phyloP scores from a whole-genome alignment of 30 jellyfish, hydroid and myxozoan species.

The Pelagia noctiluca region DNA sequence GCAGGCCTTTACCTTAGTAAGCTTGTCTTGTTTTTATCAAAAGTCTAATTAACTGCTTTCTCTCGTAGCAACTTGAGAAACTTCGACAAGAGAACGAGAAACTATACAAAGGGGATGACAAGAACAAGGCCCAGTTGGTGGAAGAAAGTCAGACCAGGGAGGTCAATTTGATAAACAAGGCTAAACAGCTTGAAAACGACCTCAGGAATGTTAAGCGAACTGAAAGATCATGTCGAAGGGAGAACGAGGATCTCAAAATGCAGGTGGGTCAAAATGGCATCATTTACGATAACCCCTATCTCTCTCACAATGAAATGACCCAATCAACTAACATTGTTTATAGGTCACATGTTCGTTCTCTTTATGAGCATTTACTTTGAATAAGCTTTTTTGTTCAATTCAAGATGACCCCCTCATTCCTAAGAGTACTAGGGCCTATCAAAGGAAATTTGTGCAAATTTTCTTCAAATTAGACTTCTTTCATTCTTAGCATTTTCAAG shows the following conservation, averaged over 20 bases:
- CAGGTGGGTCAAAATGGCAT: too few species aligned
- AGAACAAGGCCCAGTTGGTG: slow-evolving; percentile 72
- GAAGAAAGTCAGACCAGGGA: slow-evolving; percentile 94
- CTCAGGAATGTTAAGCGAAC: slow-evolving; percentile 57
- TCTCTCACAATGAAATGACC: too few species aligned
- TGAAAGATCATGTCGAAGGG: slow-evolving; percentile 70
- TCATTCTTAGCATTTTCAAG: too few species aligned
- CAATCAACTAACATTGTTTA: too few species aligned
- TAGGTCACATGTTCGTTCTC: too few species aligned
- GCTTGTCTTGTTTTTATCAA: background rate
- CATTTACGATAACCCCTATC: too few species aligned
- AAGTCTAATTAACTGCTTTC: background rate
- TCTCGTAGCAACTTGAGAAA: slow-evolving; percentile 76
- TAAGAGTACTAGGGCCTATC: too few species aligned
- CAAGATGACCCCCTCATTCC: too few species aligned
- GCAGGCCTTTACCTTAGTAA: background rate
- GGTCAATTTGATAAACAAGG: slow-evolving; percentile 58
- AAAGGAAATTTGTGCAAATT: too few species aligned
- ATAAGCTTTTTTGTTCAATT: too few species aligned
- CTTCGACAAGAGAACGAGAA: slow-evolving; percentile 67
- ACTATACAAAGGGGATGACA: slow-evolving; percentile 78
- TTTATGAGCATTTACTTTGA: too few species aligned
- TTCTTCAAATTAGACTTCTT: too few species aligned
- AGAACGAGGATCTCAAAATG: slow-evolving; percentile 65
- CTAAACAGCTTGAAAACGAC: slow-evolving; percentile 71